These are phyloP conservation scores for Hypomesus transpacificus DNA, from an alignment of 2,113 vertebrate genomes.

Conservation along the genomic window DNA sequence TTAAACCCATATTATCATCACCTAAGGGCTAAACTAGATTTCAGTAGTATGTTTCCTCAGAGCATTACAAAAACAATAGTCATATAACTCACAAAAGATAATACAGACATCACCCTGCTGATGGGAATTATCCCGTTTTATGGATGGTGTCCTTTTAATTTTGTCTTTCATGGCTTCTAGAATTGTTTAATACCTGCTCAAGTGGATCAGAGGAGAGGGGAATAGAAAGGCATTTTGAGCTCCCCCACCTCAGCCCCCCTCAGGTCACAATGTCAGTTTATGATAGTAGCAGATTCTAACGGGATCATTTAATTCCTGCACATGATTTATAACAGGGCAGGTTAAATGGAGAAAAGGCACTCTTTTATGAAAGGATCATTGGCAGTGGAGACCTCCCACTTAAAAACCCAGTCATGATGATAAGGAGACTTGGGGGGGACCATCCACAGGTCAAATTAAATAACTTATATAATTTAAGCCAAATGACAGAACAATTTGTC, in stretches of 20 bases:
- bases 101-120: conserved; percentile 82
- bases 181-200: conserved; percentile 97
- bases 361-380: conserved; percentile 96
- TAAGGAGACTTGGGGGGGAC: conserved; percentile 75
- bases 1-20: conserved; percentile 14
- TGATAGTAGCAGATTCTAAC: conserved; percentile 94
- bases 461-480: conserved; percentile 97
- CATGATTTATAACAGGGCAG: conserved; percentile 91
- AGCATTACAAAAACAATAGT: conserved; percentile 52
- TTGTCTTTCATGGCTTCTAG: conserved; percentile 91
- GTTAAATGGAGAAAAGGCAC: conserved; percentile 93
- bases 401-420: conserved; percentile 87
- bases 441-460: conserved; percentile 96
- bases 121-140: conserved; percentile 90
- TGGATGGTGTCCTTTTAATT: conserved; percentile 91
- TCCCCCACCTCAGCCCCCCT: conserved; percentile 40
- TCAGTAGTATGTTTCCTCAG: conserved; percentile 6
- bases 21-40: conserved; percentile 1
- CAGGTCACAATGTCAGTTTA: conserved; percentile 93
- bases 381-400: conserved; percentile 97
- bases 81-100: conserved; percentile 85
- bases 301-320: conserved; percentile 96
- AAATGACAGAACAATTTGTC: conserved; percentile 95
- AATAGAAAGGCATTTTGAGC: conserved; percentile 83
- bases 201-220: conserved; percentile 90